These are phyloP conservation scores for Pinctada fucata DNA, from an alignment of 2,888 invertebrate species.

Conservation along the genomic window DNA sequence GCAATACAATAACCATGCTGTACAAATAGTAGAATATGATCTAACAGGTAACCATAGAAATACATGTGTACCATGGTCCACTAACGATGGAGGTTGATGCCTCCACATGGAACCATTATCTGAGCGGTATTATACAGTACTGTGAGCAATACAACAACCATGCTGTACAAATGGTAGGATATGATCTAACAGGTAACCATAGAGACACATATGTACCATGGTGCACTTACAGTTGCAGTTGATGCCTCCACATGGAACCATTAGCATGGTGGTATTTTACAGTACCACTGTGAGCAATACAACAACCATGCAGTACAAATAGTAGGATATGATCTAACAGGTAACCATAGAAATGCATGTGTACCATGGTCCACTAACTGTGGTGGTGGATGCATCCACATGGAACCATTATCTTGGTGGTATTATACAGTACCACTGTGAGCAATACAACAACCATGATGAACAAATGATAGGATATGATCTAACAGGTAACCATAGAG, in stretches of 20 bases:
- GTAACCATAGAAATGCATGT: conserved; percentile 53
- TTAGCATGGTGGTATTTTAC: conserved; percentile 90
- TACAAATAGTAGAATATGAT: conserved; percentile 90
- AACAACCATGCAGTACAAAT: conserved; percentile 91
- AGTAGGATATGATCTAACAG: conserved; percentile 88
- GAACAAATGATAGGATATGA: conserved; percentile 91
- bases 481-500: conserved; percentile 78
- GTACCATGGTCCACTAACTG: conserved; percentile 86
- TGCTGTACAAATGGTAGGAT: conserved; percentile 90
- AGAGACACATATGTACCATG: conserved; percentile 77
- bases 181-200: conserved; percentile 82
- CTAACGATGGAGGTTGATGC: conserved; percentile 90
- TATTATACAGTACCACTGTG: conserved; percentile 89
- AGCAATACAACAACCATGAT: conserved; percentile 86
- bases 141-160: conserved; percentile 88
- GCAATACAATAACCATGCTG: conserved; percentile 87
- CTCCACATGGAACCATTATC: conserved; percentile 89
- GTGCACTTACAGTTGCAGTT: conserved; percentile 88
- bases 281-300: conserved; percentile 85
- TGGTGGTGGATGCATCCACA: conserved; percentile 88
- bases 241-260: conserved; percentile 92
- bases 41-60: conserved; percentile 78
- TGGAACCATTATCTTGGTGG: conserved; percentile 93
- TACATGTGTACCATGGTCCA: too few relatives aligned
- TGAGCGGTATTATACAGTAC: conserved; percentile 89